A percentile compares a stretch with the other conserved stretches of the same genome.
phyloP scores from a whole-genome alignment of 2,888 invertebrate species.

The Phalangium opilio region DNA sequence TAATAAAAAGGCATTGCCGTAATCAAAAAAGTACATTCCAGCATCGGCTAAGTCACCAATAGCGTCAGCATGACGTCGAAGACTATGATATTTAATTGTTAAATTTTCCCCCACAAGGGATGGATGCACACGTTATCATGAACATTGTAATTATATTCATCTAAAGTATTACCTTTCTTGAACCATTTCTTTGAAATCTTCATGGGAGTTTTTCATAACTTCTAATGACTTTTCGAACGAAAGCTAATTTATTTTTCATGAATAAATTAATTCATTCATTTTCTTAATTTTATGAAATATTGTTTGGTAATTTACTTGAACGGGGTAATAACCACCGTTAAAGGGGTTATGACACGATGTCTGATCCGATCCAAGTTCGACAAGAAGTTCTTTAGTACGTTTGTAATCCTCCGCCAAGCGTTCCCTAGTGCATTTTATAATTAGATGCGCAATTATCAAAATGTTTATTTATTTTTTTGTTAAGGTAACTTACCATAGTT shows the following conservation, averaged over 20 bases:
- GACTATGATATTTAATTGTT: no score
- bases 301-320: no score
- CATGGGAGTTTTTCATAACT: slow-evolving; percentile 37
- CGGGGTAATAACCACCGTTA: slow-evolving; percentile 44
- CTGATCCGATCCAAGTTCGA: slow-evolving; percentile 45
- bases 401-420: slow-evolving; percentile 36
- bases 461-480: no score
- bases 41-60: slow-evolving; percentile 36
- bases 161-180: slow-evolving; percentile 41
- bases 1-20: slow-evolving; percentile 46
- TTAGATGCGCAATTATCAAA: no score
- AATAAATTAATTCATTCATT: no score
- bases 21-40: slow-evolving; percentile 46
- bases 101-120: no score
- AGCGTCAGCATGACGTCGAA: slow-evolving; percentile 41
- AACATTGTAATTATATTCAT: no score
- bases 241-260: slow-evolving; percentile 27
- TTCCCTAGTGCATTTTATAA: no score
- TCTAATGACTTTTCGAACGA: slow-evolving; percentile 35
- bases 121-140: no score
- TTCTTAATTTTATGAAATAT: no score
- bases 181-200: slow-evolving; percentile 37
- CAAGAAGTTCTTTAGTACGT: slow-evolving; percentile 38
- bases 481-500: slow-evolving; percentile 36
- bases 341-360: slow-evolving; percentile 45